phyloP scores from a whole-genome alignment of 2,888 invertebrate genomes.

The Isoperla grammatica region DNA sequence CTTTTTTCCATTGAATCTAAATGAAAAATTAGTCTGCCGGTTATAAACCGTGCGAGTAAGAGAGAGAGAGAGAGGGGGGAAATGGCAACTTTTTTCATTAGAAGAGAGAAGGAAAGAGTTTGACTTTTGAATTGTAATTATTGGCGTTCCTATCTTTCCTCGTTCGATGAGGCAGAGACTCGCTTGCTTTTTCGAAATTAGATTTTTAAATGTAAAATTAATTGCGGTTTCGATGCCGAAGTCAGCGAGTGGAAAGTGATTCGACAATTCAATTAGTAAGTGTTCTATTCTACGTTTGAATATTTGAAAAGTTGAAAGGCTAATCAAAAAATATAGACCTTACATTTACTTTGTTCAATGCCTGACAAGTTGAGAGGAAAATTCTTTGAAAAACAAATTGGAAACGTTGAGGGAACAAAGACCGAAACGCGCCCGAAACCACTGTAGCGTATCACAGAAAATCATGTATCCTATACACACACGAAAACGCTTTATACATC shows the following conservation, averaged over 20 bases:
- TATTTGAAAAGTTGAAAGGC: conserved; percentile 18
- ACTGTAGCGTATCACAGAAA: too few relatives aligned
- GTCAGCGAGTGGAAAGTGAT: conserved; percentile 17
- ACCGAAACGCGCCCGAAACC: too few relatives aligned
- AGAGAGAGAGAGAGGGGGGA: conserved; percentile 13
- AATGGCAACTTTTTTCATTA: too few relatives aligned
- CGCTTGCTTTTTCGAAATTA: conserved; percentile 21
- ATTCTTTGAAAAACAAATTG: too few relatives aligned
- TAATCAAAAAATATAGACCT: conserved; percentile 10
- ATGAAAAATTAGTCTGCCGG: conserved; percentile 7
- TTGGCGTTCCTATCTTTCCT: conserved; percentile 14
- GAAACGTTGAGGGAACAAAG: too few relatives aligned
- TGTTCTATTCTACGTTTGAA: conserved; percentile 9
- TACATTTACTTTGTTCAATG: too few relatives aligned
- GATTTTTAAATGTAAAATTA: conserved; percentile 30
- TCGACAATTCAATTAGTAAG: conserved; percentile 22
- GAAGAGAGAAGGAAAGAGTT: conserved; percentile 10
- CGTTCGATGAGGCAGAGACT: conserved; percentile 9
- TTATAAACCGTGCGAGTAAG: neutral
- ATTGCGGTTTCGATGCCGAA: conserved; percentile 27
- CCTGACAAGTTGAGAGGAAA: too few relatives aligned
- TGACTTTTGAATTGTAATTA: conserved; percentile 16
- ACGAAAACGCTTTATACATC: too few relatives aligned
- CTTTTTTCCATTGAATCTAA: conserved; percentile 6
- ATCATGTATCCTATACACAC: too few relatives aligned